A percentile compares a stretch with the other conserved stretches of the same genome.
Evolutionary conservation across 2,888 invertebrate species (phyloP).

Genomic region (Napeogenes inachia): DNA sequence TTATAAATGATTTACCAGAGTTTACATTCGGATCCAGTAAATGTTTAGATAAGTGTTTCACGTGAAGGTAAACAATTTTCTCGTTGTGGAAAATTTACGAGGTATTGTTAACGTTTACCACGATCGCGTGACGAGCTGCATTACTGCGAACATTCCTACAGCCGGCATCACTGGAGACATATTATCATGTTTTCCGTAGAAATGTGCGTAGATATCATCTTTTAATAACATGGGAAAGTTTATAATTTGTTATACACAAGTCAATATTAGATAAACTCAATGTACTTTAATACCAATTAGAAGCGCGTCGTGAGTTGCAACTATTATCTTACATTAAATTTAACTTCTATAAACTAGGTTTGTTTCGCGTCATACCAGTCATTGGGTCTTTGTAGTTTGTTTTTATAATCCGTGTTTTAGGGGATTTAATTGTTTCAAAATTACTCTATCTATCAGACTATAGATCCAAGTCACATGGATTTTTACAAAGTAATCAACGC

Average conservation of each 20-base stretch:
- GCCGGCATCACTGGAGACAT: constrained; percentile 32
- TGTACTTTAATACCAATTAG: constrained; percentile 19
- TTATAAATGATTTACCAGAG: neutral
- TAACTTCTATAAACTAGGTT: constrained; percentile 31
- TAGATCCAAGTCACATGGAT: constrained; percentile 60
- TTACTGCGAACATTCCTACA: constrained; percentile 40
- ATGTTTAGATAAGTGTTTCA: constrained; percentile 43
- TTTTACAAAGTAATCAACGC: constrained; percentile 47
- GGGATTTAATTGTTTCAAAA: no score
- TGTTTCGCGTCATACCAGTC: no score
- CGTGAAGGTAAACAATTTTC: constrained; percentile 54
- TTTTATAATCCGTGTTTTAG: neutral
- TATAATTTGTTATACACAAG: constrained; percentile 37
- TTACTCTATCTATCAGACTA: constrained; percentile 31
- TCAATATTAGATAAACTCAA: constrained; percentile 33
- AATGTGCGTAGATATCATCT: constrained; percentile 44
- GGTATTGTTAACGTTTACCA: constrained; percentile 44
- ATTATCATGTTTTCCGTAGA: constrained; percentile 45
- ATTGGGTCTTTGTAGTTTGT: no score
- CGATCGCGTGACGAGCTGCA: constrained; percentile 51
- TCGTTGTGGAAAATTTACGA: constrained; percentile 61
- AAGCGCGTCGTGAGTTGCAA: constrained; percentile 7
- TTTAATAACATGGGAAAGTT: constrained; percentile 48
- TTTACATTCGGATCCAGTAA: constrained; percentile 37
- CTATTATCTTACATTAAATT: constrained; percentile 33